Evolutionary conservation across 2,888 invertebrate genomes (phyloP), one percentile per base, ranked within the genome.

Genomic region (Leptarthrus brevirostris): DNA sequence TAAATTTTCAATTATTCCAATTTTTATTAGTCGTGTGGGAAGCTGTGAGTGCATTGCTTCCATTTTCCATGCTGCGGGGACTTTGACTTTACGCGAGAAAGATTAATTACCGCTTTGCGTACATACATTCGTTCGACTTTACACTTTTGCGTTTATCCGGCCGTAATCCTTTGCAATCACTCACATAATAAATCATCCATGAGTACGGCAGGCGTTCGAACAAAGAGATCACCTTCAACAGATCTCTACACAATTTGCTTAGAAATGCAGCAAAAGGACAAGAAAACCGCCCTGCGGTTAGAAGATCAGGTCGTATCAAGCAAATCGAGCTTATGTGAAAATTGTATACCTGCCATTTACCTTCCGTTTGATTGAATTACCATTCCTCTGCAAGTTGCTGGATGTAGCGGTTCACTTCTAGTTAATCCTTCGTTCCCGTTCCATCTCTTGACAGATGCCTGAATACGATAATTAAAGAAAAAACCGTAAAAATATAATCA

Each of bases 351-450:
- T 74, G 74, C 72, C 74, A 74, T 56, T 74, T 74, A 64, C 72
- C 53, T 74, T 74, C 72, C 64, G 44, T 74, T 69, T 74, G 74
- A 72, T 74, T 74, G 72, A 74, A 74, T 74, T 74, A 72, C 74
- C 61, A 61, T 30, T 40, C 61, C 40, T 61, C 40, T 61, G 52
- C 8, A 30, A 40, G 34, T 14, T 18, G 8, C 24, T 22, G 56
- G 20, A 30, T 30, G 30, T 4, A 8, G 4, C 8, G 30, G 0
- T 30, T 30, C 30, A 30, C 16, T 30, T 30, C 14, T 16, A 30
- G 22, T 36, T 61, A 61, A 61, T 61, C 61, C 36, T 61, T 10
- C 22, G 10, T 20, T 16, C 3, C 18, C 40, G 12, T 24, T 36
- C 22, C n/a, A 20, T 36, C 22, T 36, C 61, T 40, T 61, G 61